Evolutionary conservation across 2,113 vertebrate species (phyloP).

Genomic region (Solea solea): DNA sequence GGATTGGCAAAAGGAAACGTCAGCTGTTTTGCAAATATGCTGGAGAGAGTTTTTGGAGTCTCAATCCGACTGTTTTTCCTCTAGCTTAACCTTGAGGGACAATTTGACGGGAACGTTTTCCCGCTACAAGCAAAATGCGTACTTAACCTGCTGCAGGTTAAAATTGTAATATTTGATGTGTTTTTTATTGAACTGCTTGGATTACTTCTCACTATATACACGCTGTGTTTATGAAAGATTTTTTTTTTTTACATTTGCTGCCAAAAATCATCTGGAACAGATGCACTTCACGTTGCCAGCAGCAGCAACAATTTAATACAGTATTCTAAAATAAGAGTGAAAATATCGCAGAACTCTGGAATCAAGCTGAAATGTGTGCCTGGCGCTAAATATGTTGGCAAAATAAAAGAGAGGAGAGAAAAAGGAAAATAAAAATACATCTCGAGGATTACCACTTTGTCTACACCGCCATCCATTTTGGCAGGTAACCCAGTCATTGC

Average conservation of each 20-base stretch:
- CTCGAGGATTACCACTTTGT: conserved; percentile 71
- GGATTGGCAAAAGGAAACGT: conserved; percentile 22
- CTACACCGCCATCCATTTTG: conserved; percentile 58
- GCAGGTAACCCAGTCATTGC: conserved; percentile 59
- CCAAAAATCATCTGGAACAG: conserved; percentile 34
- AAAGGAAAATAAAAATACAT: conserved; percentile 47
- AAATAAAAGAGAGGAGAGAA: conserved; percentile 61
- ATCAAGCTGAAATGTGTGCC: conserved; percentile 44
- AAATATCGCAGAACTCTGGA: conserved; percentile 51
- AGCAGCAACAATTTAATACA: conserved; percentile 44
- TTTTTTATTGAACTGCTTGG: background rate
- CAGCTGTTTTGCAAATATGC: conserved; percentile 21
- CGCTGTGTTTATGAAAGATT: conserved; percentile 1
- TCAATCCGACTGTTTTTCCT: background rate
- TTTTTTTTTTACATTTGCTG: conserved; percentile 5
- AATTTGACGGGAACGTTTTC: background rate
- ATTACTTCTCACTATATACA: background rate
- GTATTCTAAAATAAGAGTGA: conserved; percentile 32
- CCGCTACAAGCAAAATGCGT: background rate
- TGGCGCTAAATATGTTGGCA: conserved; percentile 64
- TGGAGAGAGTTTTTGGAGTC: background rate
- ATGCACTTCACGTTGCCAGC: conserved; percentile 20
- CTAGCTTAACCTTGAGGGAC: background rate
- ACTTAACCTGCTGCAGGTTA: conserved; percentile 4
- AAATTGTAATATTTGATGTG: background rate